Evolutionary conservation across 2,113 vertebrate species (phyloP).

Genomic region (Leucosticte australis): DNA sequence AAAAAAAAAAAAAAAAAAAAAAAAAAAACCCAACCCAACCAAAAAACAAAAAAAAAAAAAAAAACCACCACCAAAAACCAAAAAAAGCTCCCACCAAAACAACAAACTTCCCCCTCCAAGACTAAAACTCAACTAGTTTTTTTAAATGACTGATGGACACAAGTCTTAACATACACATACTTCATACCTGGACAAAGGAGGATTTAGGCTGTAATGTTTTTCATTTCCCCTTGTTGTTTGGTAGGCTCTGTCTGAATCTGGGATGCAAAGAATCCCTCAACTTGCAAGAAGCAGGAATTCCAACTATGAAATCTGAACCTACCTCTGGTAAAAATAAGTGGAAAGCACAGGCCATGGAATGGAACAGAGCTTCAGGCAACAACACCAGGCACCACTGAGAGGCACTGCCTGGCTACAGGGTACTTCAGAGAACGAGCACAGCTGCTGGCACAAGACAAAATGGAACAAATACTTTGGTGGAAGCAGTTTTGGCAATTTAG

Average conservation of each 20-base stretch:
- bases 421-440: not conserved
- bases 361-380: constrained; percentile 6
- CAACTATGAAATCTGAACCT: constrained; percentile 25
- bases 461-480: not conserved
- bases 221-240: constrained; percentile 21
- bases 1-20: too few species aligned
- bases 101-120: not conserved
- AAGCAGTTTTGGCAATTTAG: not conserved
- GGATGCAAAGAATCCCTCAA: constrained; percentile 31
- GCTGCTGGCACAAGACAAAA: not conserved
- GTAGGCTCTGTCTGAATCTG: not conserved
- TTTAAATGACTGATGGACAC: constrained; percentile 1
- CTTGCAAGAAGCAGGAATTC: constrained; percentile 25
- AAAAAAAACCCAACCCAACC: not conserved
- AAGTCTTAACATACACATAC: not conserved
- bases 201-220: constrained; percentile 22
- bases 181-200: not conserved
- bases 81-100: too few species aligned
- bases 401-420: not conserved
- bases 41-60: too few species aligned
- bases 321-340: constrained; percentile 3
- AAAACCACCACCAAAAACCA: not conserved
- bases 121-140: not conserved
- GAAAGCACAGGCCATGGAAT: constrained; percentile 17
- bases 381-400: not conserved